Conservation (phyloP, 1,140 invertebrate species). For the Drusus annulatus region DNA sequence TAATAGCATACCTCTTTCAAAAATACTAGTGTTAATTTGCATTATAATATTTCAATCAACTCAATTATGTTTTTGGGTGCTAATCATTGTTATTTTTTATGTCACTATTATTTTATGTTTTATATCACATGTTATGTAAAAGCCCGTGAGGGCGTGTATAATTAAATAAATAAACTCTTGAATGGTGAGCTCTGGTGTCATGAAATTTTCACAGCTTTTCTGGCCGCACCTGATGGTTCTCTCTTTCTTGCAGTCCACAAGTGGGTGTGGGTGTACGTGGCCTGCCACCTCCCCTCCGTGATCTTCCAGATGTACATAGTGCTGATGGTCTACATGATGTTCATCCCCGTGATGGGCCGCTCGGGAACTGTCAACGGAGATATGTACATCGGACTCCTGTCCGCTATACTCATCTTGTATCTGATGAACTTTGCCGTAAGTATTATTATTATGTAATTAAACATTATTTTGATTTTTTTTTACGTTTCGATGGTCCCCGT, state of each 20-base stretch:
- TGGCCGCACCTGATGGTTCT: neutral
- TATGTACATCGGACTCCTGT: constrained; percentile 47
- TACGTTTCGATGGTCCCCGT: no score
- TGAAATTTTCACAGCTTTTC: no score
- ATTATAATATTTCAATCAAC: no score
- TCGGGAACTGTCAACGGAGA: constrained; percentile 55
- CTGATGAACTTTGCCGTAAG: constrained; percentile 46
- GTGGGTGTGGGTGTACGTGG: constrained; percentile 54
- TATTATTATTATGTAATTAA: neutral
- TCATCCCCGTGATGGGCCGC: constrained; percentile 50
- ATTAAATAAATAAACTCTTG: no score
- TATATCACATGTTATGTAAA: no score
- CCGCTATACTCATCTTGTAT: constrained; percentile 18
- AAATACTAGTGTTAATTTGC: no score
- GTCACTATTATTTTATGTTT: no score
- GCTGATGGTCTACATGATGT: constrained; percentile 44
- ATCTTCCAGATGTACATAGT: constrained; percentile 40
- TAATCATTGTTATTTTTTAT: no score
- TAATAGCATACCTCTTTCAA: no score
- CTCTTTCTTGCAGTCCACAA: constrained; percentile 46
- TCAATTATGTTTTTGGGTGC: no score
- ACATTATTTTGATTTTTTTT: constrained; percentile 8
- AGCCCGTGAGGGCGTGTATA: no score
- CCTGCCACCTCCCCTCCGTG: constrained; percentile 43
- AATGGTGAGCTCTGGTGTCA: no score